phyloP scores from a whole-genome alignment of 2,888 invertebrate genomes.

The Hemithea aestivaria region DNA sequence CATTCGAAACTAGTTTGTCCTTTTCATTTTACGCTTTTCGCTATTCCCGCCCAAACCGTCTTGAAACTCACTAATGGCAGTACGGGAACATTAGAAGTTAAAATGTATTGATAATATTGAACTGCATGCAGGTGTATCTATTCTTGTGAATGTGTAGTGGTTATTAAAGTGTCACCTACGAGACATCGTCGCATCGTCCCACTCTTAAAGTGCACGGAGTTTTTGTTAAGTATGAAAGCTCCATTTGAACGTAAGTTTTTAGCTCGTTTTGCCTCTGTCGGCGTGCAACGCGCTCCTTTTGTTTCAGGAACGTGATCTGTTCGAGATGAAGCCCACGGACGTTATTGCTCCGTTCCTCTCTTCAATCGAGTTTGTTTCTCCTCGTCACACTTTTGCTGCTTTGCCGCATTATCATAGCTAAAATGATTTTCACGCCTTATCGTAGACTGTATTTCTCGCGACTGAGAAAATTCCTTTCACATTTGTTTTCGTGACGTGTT shows the following conservation, averaged over 20 bases:
- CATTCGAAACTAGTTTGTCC: constrained; percentile 58
- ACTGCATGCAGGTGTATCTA: too few species aligned
- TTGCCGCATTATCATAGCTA: constrained; percentile 50
- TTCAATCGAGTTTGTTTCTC: constrained; percentile 63
- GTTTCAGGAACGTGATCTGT: constrained; percentile 73
- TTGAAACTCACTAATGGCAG: too few species aligned
- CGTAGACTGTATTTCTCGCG: constrained; percentile 35
- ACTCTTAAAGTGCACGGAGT: constrained; percentile 52
- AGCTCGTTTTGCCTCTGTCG: constrained; percentile 53
- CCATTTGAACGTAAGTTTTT: constrained; percentile 66
- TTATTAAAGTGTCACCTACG: constrained; percentile 37
- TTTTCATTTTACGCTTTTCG: constrained; percentile 42
- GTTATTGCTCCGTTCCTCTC: constrained; percentile 61
- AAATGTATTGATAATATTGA: too few species aligned
- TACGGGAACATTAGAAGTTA: too few species aligned
- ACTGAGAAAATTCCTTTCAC: constrained; percentile 42
- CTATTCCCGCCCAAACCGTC: constrained; percentile 33
- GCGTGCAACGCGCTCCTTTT: constrained; percentile 64
- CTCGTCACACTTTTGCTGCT: constrained; percentile 55
- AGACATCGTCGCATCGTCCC: constrained; percentile 14
- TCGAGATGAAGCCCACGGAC: constrained; percentile 67
- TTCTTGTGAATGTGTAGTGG: too few species aligned
- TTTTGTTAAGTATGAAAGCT: constrained; percentile 69
- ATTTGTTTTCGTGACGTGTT: constrained; percentile 57
- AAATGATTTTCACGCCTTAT: constrained; percentile 49